Percentiles rank a stretch among this genome's conserved stretches.
These are phyloP conservation scores for Erebia epiphron DNA, from an alignment of 2,888 invertebrate genomes.

Conservation along the genomic window DNA sequence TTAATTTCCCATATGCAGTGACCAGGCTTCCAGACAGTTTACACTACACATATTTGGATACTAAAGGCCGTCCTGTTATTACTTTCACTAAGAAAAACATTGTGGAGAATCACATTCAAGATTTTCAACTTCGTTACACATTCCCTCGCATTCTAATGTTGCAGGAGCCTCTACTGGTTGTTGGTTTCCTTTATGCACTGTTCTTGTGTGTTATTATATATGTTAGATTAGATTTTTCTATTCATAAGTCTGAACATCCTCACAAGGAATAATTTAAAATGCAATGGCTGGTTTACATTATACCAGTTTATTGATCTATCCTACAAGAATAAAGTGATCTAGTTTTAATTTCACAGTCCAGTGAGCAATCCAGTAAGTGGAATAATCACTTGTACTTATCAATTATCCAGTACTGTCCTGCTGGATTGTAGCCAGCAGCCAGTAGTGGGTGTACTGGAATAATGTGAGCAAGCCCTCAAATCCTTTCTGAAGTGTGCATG, in stretches of 20 bases:
- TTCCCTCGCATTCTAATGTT: conserved; percentile 94
- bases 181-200: conserved; percentile 93
- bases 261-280: conserved; percentile 72
- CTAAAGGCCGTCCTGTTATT: conserved; percentile 95
- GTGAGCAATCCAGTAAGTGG: neutral
- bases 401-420: neutral
- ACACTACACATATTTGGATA: conserved; percentile 97
- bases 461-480: neutral
- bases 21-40: conserved; percentile 88
- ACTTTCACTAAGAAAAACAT: conserved; percentile 91
- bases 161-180: conserved; percentile 96
- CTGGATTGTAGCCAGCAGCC: neutral
- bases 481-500: neutral
- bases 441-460: neutral
- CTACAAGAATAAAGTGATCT: neutral
- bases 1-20: conserved; percentile 92
- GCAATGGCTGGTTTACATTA: neutral
- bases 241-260: conserved; percentile 86
- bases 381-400: no score
- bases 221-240: conserved; percentile 97
- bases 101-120: conserved; percentile 98
- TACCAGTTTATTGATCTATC: neutral
- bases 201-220: conserved; percentile 96
- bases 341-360: neutral
- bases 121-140: conserved; percentile 94